Evolutionary conservation across 2,888 invertebrate species (phyloP).

Genomic region (Dysmachus trigonus): DNA sequence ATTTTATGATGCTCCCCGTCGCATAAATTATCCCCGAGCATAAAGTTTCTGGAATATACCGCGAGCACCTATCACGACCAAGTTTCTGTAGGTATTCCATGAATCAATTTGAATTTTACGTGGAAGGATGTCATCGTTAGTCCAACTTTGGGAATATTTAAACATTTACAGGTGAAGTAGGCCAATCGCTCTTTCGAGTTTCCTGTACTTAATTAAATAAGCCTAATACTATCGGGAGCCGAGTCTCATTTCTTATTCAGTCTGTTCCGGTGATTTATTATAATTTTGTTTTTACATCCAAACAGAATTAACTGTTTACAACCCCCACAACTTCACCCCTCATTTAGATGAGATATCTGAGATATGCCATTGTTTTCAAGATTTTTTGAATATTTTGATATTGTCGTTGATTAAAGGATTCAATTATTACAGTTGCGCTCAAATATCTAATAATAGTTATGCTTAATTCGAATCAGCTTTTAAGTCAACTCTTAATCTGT

Average conservation of each 20-base stretch:
- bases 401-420: background rate
- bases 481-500: too few species aligned
- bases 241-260: slow-evolving; percentile 19
- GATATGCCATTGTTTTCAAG: background rate
- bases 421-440: too few species aligned
- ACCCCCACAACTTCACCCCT: background rate
- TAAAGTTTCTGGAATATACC: background rate
- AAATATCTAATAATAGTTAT: too few species aligned
- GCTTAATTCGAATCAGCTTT: background rate
- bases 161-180: slow-evolving; percentile 6
- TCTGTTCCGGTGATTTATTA: background rate
- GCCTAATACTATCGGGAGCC: slow-evolving; percentile 1
- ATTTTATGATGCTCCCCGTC: background rate
- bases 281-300: background rate
- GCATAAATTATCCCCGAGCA: background rate
- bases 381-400: background rate
- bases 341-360: background rate
- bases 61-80: background rate
- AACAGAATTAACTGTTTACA: background rate
- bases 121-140: background rate
- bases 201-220: slow-evolving; percentile 19
- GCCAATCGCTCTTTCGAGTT: background rate
- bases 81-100: slow-evolving; percentile 6
- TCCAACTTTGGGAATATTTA: slow-evolving; percentile 1
- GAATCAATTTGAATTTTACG: slow-evolving; percentile 3